These are phyloP conservation scores for Rosalia funebris DNA, from an alignment of 2,888 invertebrate species.

Conservation along the genomic window DNA sequence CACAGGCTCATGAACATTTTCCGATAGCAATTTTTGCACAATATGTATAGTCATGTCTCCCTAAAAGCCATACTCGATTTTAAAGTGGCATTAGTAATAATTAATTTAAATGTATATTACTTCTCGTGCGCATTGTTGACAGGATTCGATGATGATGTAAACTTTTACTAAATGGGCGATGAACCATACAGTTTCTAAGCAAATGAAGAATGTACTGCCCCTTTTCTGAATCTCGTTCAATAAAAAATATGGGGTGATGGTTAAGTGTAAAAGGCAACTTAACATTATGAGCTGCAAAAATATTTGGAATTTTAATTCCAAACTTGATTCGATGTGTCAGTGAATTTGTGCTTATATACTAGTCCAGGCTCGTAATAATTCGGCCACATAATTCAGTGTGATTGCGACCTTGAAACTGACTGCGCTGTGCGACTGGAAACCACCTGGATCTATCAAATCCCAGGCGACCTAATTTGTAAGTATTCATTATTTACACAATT, in stretches of 20 bases:
- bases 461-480: no score
- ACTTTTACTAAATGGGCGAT: constrained; percentile 2
- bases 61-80: neutral
- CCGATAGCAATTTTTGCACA: neutral
- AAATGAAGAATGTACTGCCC: neutral
- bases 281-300: constrained; percentile 6
- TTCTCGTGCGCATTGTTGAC: constrained; percentile 2
- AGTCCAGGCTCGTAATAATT: no score
- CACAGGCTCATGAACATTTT: neutral
- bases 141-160: constrained; percentile 6
- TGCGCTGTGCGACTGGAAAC: no score
- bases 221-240: neutral
- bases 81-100: neutral
- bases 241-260: constrained; percentile 2
- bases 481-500: no score
- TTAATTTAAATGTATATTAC: neutral
- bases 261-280: constrained; percentile 7
- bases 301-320: neutral
- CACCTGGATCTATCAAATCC: no score
- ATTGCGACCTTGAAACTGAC: no score
- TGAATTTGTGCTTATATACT: no score
- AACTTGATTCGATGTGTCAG: neutral
- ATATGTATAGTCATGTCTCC: neutral
- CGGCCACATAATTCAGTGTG: no score
- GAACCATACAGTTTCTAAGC: constrained; percentile 3